Evolutionary conservation across 2,888 invertebrate genomes (phyloP).

Genomic region (Dryobota labecula): DNA sequence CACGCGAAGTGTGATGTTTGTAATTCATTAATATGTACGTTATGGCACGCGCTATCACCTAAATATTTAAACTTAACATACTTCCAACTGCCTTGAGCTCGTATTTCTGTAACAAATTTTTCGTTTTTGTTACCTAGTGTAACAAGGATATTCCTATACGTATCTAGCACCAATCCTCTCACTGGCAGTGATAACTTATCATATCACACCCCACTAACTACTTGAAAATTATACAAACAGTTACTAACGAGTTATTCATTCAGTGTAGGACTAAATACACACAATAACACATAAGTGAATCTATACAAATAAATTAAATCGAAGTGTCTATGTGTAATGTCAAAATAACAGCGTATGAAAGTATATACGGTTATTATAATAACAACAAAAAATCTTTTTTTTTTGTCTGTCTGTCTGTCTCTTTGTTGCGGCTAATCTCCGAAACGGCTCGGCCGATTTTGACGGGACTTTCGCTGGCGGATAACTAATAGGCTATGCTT

Average conservation of each 20-base stretch:
- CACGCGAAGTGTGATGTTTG: conserved; percentile 70
- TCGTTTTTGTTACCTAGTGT: conserved; percentile 13
- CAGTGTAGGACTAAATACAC: conserved; percentile 3
- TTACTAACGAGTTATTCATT: conserved; percentile 19
- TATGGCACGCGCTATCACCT: conserved; percentile 66
- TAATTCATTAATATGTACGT: conserved; percentile 70
- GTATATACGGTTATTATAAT: too few species aligned
- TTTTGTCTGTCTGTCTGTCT: too few species aligned
- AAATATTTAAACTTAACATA: conserved; percentile 42
- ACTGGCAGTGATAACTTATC: conserved; percentile 60
- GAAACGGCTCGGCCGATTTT: too few species aligned
- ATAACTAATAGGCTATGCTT: too few species aligned
- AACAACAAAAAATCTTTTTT: too few species aligned
- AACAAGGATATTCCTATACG: conserved; percentile 38
- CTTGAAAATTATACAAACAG: conserved; percentile 48
- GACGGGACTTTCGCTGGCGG: too few species aligned
- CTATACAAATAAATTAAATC: too few species aligned
- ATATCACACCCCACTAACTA: conserved; percentile 39
- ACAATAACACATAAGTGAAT: too few species aligned
- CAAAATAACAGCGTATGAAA: too few species aligned
- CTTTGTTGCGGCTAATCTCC: too few species aligned
- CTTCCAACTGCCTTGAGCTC: conserved; percentile 6
- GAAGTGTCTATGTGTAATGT: too few species aligned
- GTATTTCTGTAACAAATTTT: conserved; percentile 26
- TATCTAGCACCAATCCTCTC: conserved; percentile 67